Conservation (phyloP, 2,888 invertebrate genomes). For the Ochropleura plecta region DNA sequence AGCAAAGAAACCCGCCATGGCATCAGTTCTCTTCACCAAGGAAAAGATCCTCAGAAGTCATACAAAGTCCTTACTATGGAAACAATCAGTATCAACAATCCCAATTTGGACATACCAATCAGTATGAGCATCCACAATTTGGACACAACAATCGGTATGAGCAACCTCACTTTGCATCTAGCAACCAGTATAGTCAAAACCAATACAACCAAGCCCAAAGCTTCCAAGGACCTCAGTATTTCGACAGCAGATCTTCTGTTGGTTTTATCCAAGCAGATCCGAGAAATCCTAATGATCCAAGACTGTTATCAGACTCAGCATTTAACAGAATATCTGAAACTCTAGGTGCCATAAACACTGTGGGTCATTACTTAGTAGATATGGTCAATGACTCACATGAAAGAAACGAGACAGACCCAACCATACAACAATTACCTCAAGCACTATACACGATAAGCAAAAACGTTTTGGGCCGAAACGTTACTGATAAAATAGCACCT, state of each 20-base stretch:
- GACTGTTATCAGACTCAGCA: constrained; percentile 91
- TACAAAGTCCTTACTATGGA: constrained; percentile 51
- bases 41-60: constrained; percentile 82
- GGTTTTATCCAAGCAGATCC: constrained; percentile 71
- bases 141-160: constrained; percentile 34
- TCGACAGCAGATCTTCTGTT: constrained; percentile 74
- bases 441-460: constrained; percentile 95
- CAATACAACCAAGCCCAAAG: constrained; percentile 44
- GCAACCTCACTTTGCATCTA: constrained; percentile 34
- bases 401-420: constrained; percentile 84
- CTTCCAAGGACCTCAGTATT: constrained; percentile 71
- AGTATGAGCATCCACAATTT: constrained; percentile 39
- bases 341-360: constrained; percentile 95
- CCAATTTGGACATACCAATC: constrained; percentile 35
- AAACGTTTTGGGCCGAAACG: constrained; percentile 93
- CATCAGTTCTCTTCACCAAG: constrained; percentile 84
- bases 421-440: constrained; percentile 90
- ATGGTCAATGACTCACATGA: constrained; percentile 91
- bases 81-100: constrained; percentile 54
- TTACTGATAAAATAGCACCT: constrained; percentile 95
- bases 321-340: constrained; percentile 92
- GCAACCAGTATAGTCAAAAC: constrained; percentile 17
- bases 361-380: constrained; percentile 96
- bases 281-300: constrained; percentile 83
- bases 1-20: constrained; percentile 83